A percentile compares a stretch with the other conserved stretches of the same genome.
These are phyloP conservation scores for Chaetodon trifascialis DNA, from an alignment of 2,113 vertebrate genomes.

Conservation along the genomic window DNA sequence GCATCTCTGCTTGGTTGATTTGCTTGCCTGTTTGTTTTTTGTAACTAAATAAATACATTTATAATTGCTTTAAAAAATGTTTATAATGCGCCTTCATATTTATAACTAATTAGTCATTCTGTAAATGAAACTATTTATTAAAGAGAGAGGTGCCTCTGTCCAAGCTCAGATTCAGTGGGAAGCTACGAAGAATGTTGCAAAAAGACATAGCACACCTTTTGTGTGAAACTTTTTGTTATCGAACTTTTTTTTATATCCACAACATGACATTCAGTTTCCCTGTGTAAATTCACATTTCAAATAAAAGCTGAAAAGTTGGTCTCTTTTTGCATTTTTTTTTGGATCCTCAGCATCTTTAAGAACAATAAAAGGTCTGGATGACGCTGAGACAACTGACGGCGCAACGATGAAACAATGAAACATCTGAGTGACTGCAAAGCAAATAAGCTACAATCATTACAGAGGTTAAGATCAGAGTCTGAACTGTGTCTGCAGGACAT, in stretches of 20 bases:
- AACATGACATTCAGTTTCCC: conserved; percentile 82
- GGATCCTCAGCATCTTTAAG: background rate
- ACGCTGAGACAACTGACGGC: background rate
- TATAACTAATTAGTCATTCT: conserved; percentile 79
- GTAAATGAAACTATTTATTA: conserved; percentile 86
- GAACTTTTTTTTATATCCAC: conserved; percentile 86
- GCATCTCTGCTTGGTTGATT: conserved; percentile 87
- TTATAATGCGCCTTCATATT: conserved; percentile 82
- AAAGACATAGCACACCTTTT: conserved; percentile 80
- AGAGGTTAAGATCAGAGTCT: background rate
- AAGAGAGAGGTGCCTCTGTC: conserved; percentile 76
- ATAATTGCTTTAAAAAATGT: conserved; percentile 80
- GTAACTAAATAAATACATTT: conserved; percentile 78
- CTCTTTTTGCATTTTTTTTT: background rate
- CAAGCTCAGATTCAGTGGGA: conserved; percentile 64
- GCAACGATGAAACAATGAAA: background rate
- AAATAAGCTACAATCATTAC: background rate
- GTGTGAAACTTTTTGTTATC: conserved; percentile 84
- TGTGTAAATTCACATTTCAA: conserved; percentile 87
- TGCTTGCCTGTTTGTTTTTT: conserved; percentile 81
- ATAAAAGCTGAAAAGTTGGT: conserved; percentile 74
- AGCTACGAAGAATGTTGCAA: conserved; percentile 72
- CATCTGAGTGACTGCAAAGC: background rate
- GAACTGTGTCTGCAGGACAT: background rate
- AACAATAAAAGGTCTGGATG: background rate